Base-by-base conservation (phyloP, 2,113 vertebrate genomes). In the Girardinichthys multiradiatus region DNA sequence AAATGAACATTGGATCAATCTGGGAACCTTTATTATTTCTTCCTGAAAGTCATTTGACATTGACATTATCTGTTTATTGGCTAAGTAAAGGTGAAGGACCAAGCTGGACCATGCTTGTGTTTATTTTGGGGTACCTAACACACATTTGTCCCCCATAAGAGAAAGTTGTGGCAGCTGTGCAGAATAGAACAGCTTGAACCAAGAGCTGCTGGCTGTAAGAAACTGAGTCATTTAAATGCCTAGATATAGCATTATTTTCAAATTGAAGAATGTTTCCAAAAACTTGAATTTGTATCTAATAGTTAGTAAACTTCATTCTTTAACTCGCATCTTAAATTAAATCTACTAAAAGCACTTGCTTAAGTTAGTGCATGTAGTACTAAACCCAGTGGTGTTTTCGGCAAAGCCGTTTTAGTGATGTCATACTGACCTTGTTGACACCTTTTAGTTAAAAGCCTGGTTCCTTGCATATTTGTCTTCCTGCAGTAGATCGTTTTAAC, bases 381-480 rank as follows among this genome's bases (percentile, higher is more conserved):
- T 48, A 30, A 62, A 68, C 0, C 11, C 24, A 58, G 26, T 15
- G 26, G 59, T 70, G 13, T 26, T 70, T 24, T 69, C 37, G 45
- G 69, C 11, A 58, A 51, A 54, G 1, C 21, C 62, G 45, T 21
- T 42, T 71, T 62, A 26, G 57, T 33, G n/a, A 26, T 65, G 45
- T 74, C 42, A 15, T 77, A 59, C 57, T 66, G 69, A 21, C 72
- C 27, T 1, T 30, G 45, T 42, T 70, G 63, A 60, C 59, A 39
- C 59, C 57, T 74, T 79, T 70, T 35, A 39, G 57, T 72, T 10
- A 84, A 66, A 37, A 33, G 1, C 15, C 54, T 57, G 59, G 64
- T 64, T 13, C 60, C 42, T 14, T 26, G 27, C 14, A 14, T 74
- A n/a, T 28, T 12, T 68, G 9, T 62, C 31, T 75, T 51, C 26